phyloP scores from a whole-genome alignment of 64 coral and sea anemone genomes.

The Montipora sp. region DNA sequence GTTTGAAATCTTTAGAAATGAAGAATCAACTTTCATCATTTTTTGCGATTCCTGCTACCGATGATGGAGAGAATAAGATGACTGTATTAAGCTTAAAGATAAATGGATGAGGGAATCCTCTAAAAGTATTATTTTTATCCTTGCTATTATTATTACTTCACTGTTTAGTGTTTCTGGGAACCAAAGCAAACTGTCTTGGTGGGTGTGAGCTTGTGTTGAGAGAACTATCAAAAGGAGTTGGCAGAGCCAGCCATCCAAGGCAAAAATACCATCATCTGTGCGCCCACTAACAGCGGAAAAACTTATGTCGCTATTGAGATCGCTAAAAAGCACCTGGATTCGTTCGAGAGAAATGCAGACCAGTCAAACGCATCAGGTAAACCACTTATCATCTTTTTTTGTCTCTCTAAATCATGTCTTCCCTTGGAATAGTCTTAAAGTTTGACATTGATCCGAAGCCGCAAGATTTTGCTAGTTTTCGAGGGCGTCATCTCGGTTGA shows the following conservation, averaged over 20 bases:
- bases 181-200: slow-evolving; percentile 19
- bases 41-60: no score
- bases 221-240: slow-evolving; percentile 67
- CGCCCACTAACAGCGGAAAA: slow-evolving; percentile 79
- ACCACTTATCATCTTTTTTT: not conserved
- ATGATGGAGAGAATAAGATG: no score
- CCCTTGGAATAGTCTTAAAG: no score
- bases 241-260: slow-evolving; percentile 64
- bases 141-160: not conserved
- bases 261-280: slow-evolving; percentile 78
- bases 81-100: no score
- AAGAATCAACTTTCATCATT: no score
- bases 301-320: slow-evolving; percentile 84
- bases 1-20: no score
- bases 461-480: no score
- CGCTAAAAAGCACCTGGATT: slow-evolving; percentile 56
- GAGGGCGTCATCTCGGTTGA: no score
- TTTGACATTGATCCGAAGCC: no score
- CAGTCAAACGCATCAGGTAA: not conserved
- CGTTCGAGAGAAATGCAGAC: not conserved
- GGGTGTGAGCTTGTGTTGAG: slow-evolving; percentile 31
- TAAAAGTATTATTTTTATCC: no score
- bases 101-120: no score
- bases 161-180: slow-evolving; percentile 44
- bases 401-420: no score